phyloP scores from a whole-genome alignment of 2,888 invertebrate species.

The Drosophila prolongata region DNA sequence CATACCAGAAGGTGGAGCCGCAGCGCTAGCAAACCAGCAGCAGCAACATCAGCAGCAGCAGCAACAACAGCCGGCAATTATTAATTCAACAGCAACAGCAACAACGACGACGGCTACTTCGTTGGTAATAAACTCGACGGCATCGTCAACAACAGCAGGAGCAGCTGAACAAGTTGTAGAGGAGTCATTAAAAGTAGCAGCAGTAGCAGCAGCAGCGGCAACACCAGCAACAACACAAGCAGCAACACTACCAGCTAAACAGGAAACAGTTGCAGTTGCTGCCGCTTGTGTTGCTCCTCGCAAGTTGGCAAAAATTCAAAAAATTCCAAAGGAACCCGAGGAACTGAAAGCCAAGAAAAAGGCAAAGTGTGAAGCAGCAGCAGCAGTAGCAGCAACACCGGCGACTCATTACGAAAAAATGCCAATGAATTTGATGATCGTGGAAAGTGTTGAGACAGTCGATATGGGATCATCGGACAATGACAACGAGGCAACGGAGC shows the following conservation, averaged over 20 bases:
- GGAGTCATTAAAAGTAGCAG: constrained; percentile 72
- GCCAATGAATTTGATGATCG: constrained; percentile 72
- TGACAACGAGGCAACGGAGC: constrained; percentile 71
- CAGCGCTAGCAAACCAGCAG: constrained; percentile 63
- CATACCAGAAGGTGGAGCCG: constrained; percentile 78
- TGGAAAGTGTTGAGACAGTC: constrained; percentile 64
- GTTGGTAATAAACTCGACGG: constrained; percentile 47
- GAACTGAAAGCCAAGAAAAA: constrained; percentile 72
- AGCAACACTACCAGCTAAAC: constrained; percentile 70
- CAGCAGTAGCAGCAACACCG: constrained; percentile 6
- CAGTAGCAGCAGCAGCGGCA: constrained; percentile 37
- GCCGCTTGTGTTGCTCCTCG: constrained; percentile 25
- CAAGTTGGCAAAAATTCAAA: constrained; percentile 69
- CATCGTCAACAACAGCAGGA: constrained; percentile 51
- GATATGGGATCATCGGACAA: constrained; percentile 49
- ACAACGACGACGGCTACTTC: constrained; percentile 42
- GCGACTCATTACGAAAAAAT: constrained; percentile 66
- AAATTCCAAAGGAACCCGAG: constrained; percentile 79
- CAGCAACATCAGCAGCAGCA: constrained; percentile 53
- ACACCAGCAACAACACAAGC: constrained; percentile 48
- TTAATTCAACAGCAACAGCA: constrained; percentile 56
- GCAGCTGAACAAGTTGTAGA: constrained; percentile 80
- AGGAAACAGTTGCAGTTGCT: constrained; percentile 78
- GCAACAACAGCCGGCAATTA: constrained; percentile 69
- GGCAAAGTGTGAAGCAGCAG: constrained; percentile 64